Evolutionary conservation across 2,113 vertebrate genomes (phyloP).

Genomic region (Tiliqua scincoides): DNA sequence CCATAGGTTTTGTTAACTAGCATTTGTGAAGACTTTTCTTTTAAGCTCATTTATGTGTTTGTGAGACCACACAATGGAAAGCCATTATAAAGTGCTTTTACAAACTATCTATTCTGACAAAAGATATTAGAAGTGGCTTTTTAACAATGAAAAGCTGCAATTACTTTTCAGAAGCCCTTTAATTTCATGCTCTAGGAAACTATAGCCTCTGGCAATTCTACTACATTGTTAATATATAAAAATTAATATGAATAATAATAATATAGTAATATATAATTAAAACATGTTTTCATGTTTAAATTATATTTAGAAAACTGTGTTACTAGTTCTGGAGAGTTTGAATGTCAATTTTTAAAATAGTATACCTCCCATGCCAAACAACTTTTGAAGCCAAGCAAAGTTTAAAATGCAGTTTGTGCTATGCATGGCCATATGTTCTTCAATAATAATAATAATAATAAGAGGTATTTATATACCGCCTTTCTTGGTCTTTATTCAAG

Average conservation of each 20-base stretch:
- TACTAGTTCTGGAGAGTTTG: background rate
- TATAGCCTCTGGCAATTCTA: background rate
- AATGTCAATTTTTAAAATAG: background rate
- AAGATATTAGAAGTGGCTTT: background rate
- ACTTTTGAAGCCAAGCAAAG: background rate
- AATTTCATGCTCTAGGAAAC: background rate
- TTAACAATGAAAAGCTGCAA: slow-evolving; percentile 2
- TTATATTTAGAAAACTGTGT: background rate
- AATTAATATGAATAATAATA: background rate
- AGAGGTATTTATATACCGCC: no score
- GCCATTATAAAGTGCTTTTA: slow-evolving; percentile 1
- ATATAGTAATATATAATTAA: background rate
- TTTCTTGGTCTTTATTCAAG: no score
- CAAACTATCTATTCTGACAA: background rate
- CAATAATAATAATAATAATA: no score
- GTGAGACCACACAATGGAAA: background rate
- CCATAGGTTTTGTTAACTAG: background rate
- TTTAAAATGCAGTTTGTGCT: background rate
- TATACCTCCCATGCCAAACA: background rate
- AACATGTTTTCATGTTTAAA: background rate
- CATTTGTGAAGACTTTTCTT: background rate
- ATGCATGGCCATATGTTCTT: background rate
- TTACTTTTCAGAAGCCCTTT: background rate
- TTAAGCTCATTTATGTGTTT: slow-evolving; percentile 1
- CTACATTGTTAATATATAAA: slow-evolving; percentile 1